Conservation (phyloP, 2,113 vertebrate species). For the Calonectris borealis region DNA sequence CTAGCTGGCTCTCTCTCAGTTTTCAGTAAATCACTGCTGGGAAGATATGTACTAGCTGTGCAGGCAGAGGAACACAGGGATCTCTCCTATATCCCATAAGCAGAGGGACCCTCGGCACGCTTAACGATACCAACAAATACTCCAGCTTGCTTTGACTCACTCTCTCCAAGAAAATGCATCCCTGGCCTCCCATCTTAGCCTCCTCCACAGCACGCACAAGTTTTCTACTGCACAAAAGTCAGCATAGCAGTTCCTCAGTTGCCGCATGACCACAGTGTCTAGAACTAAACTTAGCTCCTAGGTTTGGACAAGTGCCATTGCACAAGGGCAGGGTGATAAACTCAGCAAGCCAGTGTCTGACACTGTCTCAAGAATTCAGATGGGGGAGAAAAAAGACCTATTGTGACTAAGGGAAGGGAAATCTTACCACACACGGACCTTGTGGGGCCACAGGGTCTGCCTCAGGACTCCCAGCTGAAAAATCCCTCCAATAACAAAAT, state of each 20-base stretch:
- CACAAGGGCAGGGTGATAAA: not conserved
- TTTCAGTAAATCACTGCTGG: slow-evolving; percentile 4
- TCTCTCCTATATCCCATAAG: not conserved
- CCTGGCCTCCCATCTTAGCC: not conserved
- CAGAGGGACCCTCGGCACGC: not conserved
- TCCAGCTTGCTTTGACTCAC: not conserved
- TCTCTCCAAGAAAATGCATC: not conserved
- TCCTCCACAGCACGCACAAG: not conserved
- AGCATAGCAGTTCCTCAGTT: not conserved
- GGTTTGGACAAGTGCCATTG: not conserved
- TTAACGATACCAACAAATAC: not conserved
- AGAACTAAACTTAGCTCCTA: not conserved
- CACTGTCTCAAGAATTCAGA: not conserved
- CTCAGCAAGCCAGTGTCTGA: not conserved
- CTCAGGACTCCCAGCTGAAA: not conserved
- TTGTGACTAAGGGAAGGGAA: not conserved
- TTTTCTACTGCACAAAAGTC: not conserved
- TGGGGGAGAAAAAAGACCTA: not conserved
- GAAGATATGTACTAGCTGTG: not conserved
- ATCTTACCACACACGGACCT: too few species aligned
- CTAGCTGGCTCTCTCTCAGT: not conserved
- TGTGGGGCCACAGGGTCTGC: fast-evolving
- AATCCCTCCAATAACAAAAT: not conserved
- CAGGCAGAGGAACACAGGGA: not conserved
- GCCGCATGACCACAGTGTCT: fast-evolving